Base-by-base conservation (phyloP, 2,113 vertebrate species). In the Caranx ignobilis region DNA sequence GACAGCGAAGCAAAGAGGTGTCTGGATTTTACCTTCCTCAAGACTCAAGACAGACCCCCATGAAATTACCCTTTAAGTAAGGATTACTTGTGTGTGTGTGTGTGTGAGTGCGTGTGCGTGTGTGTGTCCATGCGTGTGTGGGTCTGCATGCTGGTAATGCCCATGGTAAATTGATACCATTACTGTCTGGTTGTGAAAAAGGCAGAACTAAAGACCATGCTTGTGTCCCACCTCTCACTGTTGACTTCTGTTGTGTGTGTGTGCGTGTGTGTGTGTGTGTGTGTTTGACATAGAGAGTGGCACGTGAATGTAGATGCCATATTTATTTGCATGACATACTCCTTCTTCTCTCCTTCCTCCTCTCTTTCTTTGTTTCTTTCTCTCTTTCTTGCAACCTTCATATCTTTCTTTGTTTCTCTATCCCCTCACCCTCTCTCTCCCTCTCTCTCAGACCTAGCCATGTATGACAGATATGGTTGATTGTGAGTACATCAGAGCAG, bases 401-500 rank as follows among this genome's bases (percentile, higher is more conserved):
- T 71, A 16, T 56, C 12, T 35, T 11, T 66, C 16, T 41, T 56
- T 54, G 9, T 50, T 32, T 16, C 11, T 19, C 32, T 15, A 0
- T 3, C 57, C 41, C 9, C 39, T 26, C n/a, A 19, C 15, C 11
- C 37, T 0, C 35, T 4, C 35, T 41, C 68, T 3, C 35, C 15
- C 45, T 15, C 54, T 11, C 26, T 68, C 70, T 84, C 66, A 67
- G 75, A 71, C 60, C 82, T 82, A 90, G 76, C 81, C 92, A 88
- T 92, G 90, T 86, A 88, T 91, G 75, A 89, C 90, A 93, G 90
- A 91, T 91, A 88, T 88, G 91, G 87, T 87, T 50, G 82, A 86
- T 82, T 91, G 81, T 89, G 77, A 83, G 83, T 74, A 86, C 86
- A 89, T 88, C 86, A 91, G 87, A 87, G 85, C 88, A 87, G 86